Base-by-base conservation (phyloP, 2,797 vertebrate genomes). In the Eulemur coronatus region DNA sequence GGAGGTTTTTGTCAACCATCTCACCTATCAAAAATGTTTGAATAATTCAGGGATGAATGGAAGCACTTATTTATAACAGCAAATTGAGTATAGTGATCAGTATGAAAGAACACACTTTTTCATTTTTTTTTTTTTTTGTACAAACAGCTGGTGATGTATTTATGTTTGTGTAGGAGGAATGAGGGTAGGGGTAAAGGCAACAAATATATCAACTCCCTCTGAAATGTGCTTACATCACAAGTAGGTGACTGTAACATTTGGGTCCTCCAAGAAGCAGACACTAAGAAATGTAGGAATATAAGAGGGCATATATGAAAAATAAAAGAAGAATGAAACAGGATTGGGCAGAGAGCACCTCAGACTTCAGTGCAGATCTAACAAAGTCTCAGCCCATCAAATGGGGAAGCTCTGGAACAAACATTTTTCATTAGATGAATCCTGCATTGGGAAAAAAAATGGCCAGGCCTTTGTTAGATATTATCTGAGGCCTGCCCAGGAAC, bases 1-100 rank as follows among this genome's bases (percentile, higher is more conserved):
- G 35, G 46, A 89, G 46, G 33, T 82, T 82, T 82, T 89, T 52
- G 57, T 81, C 46, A 81, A 90, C 50, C 59, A 93, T 93, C 43
- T 70, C 67, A 69, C 26, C 35, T 89, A 73, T 86, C 80, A 80
- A 76, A 95, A 93, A 81, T 93, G 33, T 86, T 70, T 85, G 79
- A 95, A 69, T 69, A 85, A 93, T 95, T 85, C 5, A 18, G 2
- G 20, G 30, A 61, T 63, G n/a, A 92, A 81, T 55, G 33, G 65
- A 67, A 95, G 14, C 43, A 92, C 43, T 69, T 90, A 67, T 75
- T 79, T 95, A 22, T 92, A 33, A 59, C 7, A 73, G 35, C 41
- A 33, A 92, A 85, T 80, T 89, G 48, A 92, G 38, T 55, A n/a
- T 80, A 81, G 57, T 67, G 84, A 89, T 92, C 73, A 46, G 59